Base-by-base conservation (phyloP, 2,113 vertebrate species). In the Poecile atricapillus region DNA sequence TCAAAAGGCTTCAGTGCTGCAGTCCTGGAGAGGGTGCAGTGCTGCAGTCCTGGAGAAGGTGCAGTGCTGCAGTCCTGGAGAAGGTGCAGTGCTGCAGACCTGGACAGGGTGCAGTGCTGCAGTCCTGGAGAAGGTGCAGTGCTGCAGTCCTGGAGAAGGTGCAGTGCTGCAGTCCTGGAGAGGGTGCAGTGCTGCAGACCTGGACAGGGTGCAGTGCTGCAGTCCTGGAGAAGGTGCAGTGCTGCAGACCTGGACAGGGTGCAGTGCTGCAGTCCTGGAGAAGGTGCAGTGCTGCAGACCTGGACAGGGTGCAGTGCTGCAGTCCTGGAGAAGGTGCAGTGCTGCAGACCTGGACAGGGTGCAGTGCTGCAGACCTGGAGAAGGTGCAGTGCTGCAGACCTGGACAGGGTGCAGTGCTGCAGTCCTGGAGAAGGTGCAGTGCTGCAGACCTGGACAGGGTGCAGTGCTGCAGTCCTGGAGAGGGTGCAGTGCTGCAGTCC, bases 121-220 rank as follows among this genome's bases (percentile, higher is more conserved):
- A 44, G 2, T 0, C 14, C 33, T 14, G 9, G 19, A 47, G 15
- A 23, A 7, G 8, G 0, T 71, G 37, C 28, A 52, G 49, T 13
- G 41, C 41, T 28, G 19, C 19, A 4, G 30, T 1, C 46, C 64
- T 20, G 18, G 18, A 21, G 5, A 30, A 7, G 9, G 0, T 39
- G 44, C 27, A 46, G 33, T 17, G 25, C 19, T 58, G 70, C 5
- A 56, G 3, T 0, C 14, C 33, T 14, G 9, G 19, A 47, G 15
- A 23, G 9, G 8, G 1, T 71, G 28, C 28, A 52, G 49, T 13
- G 22, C 15, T 56, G 30, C 17, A n/a, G 23, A 0, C 10, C 24
- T 58, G 19, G 9, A 35, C 31, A 35, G 41, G 13, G 4, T 69
- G 47, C 47, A 50, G 39, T 39, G 39, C 39, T 39, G 39, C 39